Conservation (phyloP, 1,140 invertebrate genomes). For the Cotesia typhae region DNA sequence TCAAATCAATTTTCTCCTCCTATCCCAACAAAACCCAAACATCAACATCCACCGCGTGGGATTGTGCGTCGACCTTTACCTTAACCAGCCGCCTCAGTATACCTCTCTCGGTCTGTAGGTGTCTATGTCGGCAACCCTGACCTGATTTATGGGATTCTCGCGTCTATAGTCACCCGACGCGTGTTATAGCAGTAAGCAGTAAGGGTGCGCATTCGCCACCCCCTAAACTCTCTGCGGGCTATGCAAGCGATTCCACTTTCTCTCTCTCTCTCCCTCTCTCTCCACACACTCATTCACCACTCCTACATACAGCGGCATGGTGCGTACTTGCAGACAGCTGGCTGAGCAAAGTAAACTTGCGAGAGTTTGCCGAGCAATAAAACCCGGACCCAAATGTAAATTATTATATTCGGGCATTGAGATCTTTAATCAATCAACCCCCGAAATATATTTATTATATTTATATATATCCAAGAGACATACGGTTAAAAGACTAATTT, state of each 20-base stretch:
- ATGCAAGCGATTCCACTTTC: slow-evolving; percentile 4
- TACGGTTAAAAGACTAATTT: too few species aligned
- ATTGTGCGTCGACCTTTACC: slow-evolving; percentile 65
- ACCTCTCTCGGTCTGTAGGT: slow-evolving; percentile 37
- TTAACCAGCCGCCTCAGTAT: slow-evolving; percentile 46
- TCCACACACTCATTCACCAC: slow-evolving; percentile 14
- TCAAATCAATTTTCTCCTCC: slow-evolving; percentile 16
- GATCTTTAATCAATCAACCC: too few species aligned
- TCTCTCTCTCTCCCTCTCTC: slow-evolving; percentile 11
- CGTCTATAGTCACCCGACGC: slow-evolving; percentile 58
- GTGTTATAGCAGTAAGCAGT: slow-evolving; percentile 43
- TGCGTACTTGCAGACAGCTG: slow-evolving; percentile 55
- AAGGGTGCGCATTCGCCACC: slow-evolving; percentile 38
- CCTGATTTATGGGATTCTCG: slow-evolving; percentile 67
- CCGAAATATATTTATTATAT: too few species aligned
- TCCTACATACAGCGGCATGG: slow-evolving; percentile 21
- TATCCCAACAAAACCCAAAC: too few species aligned
- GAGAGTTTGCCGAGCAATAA: slow-evolving; percentile 23
- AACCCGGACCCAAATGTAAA: too few species aligned
- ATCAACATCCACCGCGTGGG: slow-evolving; percentile 39
- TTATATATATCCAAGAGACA: too few species aligned
- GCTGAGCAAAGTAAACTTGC: slow-evolving; percentile 46
- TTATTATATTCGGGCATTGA: too few species aligned
- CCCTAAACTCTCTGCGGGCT: slow-evolving; percentile 15
- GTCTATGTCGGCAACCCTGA: slow-evolving; percentile 63